Percentiles rank a stretch among this genome's conserved stretches.
Evolutionary conservation across 1,140 invertebrate genomes (phyloP).

Genomic region (Dendrolimus kikuchii): DNA sequence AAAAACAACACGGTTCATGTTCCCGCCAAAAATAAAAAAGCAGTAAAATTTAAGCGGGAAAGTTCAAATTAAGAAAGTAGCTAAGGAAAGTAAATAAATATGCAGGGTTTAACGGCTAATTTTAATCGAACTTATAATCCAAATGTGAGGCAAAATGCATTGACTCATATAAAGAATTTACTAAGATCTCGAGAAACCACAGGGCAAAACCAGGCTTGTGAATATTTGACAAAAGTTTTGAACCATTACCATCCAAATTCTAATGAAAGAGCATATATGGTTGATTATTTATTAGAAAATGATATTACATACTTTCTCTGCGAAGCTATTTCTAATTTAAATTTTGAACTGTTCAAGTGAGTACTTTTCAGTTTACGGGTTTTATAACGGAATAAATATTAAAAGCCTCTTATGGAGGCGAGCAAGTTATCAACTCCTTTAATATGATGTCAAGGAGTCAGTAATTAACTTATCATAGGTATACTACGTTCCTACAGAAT

Average conservation of each 20-base stretch:
- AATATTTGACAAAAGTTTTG: slow-evolving; percentile 50
- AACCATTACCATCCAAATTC: slow-evolving; percentile 40
- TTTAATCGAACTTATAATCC: slow-evolving; percentile 58
- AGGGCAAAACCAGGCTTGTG: slow-evolving; percentile 52
- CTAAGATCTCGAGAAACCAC: slow-evolving; percentile 46
- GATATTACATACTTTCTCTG: slow-evolving; percentile 59
- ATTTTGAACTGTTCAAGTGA: slow-evolving; percentile 52
- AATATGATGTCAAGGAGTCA: too few species aligned
- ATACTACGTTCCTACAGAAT: too few species aligned
- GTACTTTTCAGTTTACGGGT: slow-evolving; percentile 8
- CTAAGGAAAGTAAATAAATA: slow-evolving; percentile 9
- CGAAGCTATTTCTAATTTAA: slow-evolving; percentile 57
- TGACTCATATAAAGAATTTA: slow-evolving; percentile 54
- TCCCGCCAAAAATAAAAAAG: too few species aligned
- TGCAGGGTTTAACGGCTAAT: slow-evolving; percentile 46
- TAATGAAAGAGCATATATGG: slow-evolving; percentile 32
- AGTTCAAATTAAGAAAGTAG: too few species aligned
- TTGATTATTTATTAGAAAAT: slow-evolving; percentile 57
- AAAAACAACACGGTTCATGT: too few species aligned
- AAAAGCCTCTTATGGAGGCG: too few species aligned
- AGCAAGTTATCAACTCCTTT: too few species aligned
- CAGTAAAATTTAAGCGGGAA: too few species aligned
- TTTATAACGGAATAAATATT: too few species aligned
- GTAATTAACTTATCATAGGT: too few species aligned
- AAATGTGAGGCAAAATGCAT: slow-evolving; percentile 49